Evolutionary conservation across 1,140 invertebrate genomes (phyloP), one percentile per base, ranked within the genome.

Genomic region (Pseudomyrmex sp.): DNA sequence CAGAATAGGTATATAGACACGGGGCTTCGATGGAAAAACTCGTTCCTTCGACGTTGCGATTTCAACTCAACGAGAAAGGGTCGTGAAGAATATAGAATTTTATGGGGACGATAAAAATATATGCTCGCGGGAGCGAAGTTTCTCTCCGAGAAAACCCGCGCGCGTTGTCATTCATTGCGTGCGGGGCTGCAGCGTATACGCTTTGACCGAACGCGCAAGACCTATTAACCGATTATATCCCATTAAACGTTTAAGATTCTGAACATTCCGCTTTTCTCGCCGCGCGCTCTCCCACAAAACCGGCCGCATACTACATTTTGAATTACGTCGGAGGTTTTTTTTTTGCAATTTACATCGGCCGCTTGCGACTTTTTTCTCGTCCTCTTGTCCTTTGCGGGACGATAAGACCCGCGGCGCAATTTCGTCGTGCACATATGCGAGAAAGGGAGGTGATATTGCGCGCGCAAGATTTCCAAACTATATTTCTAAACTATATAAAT

Each of bases 161-260:
- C 83, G 66, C 58, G 70, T 77, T 35, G 54, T 58, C 56, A 58
- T 87, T 59, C 74, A 63, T 35, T 46, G 66, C 69, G 70, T 62
- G 63, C 65, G 63, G 77, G 68, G n/a, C n/a, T 23, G n/a, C 58
- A 15, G 35, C 59, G 26, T 3, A 0, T 3, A 18, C 66, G 52
- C 69, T 87, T 83, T 69, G 77, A 77, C 63, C 90, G 82, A 88
- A 86, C 85, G 61, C 82, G 44, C 72, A 70, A 83, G 82, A 73
- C 83, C 85, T 77, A 91, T 91, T 90, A 91, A 87, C 87, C 86
- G 90, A 92, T 92, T 92, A 91, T 89, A 84, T 72, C 83, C 88
- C 63, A 91, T 92, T 92, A 92, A 91, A 90, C 88, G 88, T 92
- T 92, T 91, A 92, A 91, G 88, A 91, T 90, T 91, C 90, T 90